phyloP scores from a whole-genome alignment of 2,888 invertebrate genomes.

The Elegia similella region DNA sequence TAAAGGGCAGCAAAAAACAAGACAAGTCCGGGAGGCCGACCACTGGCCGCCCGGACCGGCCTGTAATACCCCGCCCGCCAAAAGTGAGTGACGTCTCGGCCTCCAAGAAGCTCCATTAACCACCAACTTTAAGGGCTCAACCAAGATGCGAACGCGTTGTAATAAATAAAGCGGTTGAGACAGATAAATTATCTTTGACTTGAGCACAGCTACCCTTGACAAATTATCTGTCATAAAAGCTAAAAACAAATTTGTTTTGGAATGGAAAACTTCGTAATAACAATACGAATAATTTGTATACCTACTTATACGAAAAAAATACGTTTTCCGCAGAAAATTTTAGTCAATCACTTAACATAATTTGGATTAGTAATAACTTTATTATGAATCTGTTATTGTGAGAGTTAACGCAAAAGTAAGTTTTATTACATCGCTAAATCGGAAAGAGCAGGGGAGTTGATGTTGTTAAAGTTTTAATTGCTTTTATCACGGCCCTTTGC shows the following conservation, averaged over 20 bases:
- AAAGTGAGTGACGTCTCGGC: conserved; percentile 63
- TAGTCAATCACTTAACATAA: conserved; percentile 20
- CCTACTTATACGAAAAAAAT: conserved; percentile 35
- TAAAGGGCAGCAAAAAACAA: conserved; percentile 53
- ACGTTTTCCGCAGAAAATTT: conserved; percentile 12
- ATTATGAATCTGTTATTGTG: conserved; percentile 48
- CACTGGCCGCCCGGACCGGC: conserved; percentile 23
- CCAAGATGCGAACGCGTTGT: conserved; percentile 71
- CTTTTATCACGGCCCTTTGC: conserved; percentile 67
- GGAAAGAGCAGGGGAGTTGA: conserved; percentile 56
- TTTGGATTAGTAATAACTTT: conserved; percentile 30
- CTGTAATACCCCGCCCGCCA: conserved; percentile 22
- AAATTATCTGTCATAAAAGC: conserved; percentile 79
- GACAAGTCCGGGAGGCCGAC: conserved; percentile 32
- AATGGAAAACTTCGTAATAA: conserved; percentile 68
- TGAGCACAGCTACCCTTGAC: conserved; percentile 72
- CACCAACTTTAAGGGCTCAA: conserved; percentile 73
- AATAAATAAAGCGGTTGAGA: conserved; percentile 79
- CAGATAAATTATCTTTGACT: conserved; percentile 81
- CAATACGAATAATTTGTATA: conserved; percentile 54
- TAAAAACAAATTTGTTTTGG: conserved; percentile 75
- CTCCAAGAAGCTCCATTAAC: conserved; percentile 75
- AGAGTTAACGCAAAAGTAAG: conserved; percentile 46
- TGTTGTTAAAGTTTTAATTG: conserved; percentile 76
- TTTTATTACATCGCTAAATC: conserved; percentile 48